Evolutionary conservation across 2,888 invertebrate genomes (phyloP).

Genomic region (Drosophila formosana): DNA sequence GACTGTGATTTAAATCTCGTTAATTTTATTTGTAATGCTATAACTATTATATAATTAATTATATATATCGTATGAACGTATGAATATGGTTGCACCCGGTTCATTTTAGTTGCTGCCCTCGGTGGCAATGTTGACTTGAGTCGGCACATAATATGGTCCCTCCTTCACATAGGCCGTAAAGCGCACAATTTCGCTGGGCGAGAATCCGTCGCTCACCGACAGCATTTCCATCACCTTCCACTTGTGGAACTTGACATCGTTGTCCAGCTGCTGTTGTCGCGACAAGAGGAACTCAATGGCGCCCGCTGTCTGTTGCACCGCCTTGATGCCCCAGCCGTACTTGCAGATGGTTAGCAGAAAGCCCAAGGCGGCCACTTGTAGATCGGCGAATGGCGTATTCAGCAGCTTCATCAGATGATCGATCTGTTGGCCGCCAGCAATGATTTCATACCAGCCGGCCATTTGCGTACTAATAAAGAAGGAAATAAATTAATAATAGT

Average conservation of each 20-base stretch:
- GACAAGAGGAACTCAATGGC: conserved; percentile 92
- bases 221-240: conserved; percentile 90
- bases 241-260: conserved; percentile 87
- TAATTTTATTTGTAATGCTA: conserved; percentile 1
- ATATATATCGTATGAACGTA: not conserved
- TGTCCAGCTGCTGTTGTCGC: conserved; percentile 89
- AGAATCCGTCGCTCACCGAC: conserved; percentile 87
- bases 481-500: not conserved
- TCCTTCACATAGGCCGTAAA: conserved; percentile 90
- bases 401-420: conserved; percentile 87
- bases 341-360: conserved; percentile 89
- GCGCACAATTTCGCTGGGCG: conserved; percentile 87
- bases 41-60: not conserved
- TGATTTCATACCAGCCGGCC: conserved; percentile 88
- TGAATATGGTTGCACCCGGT: not conserved
- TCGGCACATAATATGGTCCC: conserved; percentile 91
- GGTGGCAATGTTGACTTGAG: conserved; percentile 90
- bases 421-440: conserved; percentile 86
- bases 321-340: conserved; percentile 92
- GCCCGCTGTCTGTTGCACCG: conserved; percentile 90
- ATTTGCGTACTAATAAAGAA: conserved; percentile 85
- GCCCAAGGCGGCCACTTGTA: conserved; percentile 89
- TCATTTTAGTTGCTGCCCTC: conserved; percentile 84
- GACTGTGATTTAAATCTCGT: conserved; percentile 62
- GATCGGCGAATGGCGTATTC: conserved; percentile 93